Conservation (phyloP, 1,140 invertebrate genomes). For the Cotesia chilonis region DNA sequence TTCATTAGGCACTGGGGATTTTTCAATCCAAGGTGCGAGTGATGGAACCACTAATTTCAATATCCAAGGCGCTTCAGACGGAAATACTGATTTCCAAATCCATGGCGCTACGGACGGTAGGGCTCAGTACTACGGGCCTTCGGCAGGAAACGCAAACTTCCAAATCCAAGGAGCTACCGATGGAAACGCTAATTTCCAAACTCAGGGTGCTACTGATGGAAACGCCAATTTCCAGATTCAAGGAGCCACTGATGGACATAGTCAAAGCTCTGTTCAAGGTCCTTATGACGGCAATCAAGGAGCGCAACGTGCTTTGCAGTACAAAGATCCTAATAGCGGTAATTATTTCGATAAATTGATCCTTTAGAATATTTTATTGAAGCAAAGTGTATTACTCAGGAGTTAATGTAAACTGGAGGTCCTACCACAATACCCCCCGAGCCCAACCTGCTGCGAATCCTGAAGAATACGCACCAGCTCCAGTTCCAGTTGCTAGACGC, state of each 20-base stretch:
- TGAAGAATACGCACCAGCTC: slow-evolving; percentile 40
- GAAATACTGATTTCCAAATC: slow-evolving; percentile 56
- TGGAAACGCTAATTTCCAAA: slow-evolving; percentile 40
- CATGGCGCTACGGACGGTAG: slow-evolving; percentile 57
- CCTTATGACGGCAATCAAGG: slow-evolving; percentile 47
- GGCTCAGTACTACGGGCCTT: slow-evolving; percentile 51
- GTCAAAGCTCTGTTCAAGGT: slow-evolving; percentile 53
- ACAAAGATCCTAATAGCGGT: slow-evolving; percentile 59
- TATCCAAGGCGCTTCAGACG: slow-evolving; percentile 58
- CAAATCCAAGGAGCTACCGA: slow-evolving; percentile 53
- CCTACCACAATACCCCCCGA: slow-evolving; percentile 48
- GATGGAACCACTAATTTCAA: slow-evolving; percentile 58
- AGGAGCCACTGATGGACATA: slow-evolving; percentile 42
- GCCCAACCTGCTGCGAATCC: slow-evolving; percentile 36
- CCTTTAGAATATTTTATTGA: too few relatives aligned
- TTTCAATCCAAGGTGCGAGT: slow-evolving; percentile 55
- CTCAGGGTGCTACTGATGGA: slow-evolving; percentile 40
- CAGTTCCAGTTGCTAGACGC: slow-evolving; percentile 34
- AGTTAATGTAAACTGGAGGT: slow-evolving; percentile 59
- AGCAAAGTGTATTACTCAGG: slow-evolving; percentile 43
- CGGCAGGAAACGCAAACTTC: slow-evolving; percentile 42
- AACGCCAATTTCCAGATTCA: slow-evolving; percentile 47
- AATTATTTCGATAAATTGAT: background rate
- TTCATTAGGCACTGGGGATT: slow-evolving; percentile 51
- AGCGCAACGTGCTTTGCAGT: slow-evolving; percentile 51